A percentile compares a stretch with the other conserved stretches of the same genome.
Evolutionary conservation across 2,797 vertebrate species (phyloP).

Genomic region (Phalloptychus januarius): DNA sequence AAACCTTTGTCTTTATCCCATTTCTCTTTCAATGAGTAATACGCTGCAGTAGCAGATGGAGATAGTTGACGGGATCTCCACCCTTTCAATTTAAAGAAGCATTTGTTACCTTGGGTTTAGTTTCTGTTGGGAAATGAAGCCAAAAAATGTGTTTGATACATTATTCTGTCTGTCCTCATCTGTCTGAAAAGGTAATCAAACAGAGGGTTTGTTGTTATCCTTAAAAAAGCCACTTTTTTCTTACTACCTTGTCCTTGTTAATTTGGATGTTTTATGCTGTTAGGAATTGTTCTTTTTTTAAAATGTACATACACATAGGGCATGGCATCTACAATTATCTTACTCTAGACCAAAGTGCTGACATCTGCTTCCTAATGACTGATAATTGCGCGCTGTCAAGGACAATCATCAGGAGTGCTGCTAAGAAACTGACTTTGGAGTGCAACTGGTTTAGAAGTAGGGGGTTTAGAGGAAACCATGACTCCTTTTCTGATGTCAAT

Average conservation of each 20-base stretch:
- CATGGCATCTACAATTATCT: constrained; percentile 66
- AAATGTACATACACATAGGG: constrained; percentile 47
- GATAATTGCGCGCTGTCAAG: constrained; percentile 93
- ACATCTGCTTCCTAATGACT: constrained; percentile 95
- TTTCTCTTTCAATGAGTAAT: constrained; percentile 68
- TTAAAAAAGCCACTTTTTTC: constrained; percentile 25
- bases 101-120: constrained; percentile 61
- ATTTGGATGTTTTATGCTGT: constrained; percentile 49
- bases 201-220: constrained; percentile 19
- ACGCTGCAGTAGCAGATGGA: constrained; percentile 58
- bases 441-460: constrained; percentile 39
- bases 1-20: constrained; percentile 73
- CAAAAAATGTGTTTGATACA: constrained; percentile 36
- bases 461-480: constrained; percentile 30
- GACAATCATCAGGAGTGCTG: constrained; percentile 86
- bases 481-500: background rate
- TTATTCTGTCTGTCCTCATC: constrained; percentile 45
- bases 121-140: constrained; percentile 54
- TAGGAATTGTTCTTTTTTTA: constrained; percentile 27
- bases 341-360: constrained; percentile 78
- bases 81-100: constrained; percentile 67
- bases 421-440: constrained; percentile 75
- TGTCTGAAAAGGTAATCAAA: constrained; percentile 38
- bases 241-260: constrained; percentile 41
- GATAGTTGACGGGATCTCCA: constrained; percentile 64